Evolutionary conservation across 2,797 vertebrate species (phyloP).

Genomic region (Cuniculus paca): DNA sequence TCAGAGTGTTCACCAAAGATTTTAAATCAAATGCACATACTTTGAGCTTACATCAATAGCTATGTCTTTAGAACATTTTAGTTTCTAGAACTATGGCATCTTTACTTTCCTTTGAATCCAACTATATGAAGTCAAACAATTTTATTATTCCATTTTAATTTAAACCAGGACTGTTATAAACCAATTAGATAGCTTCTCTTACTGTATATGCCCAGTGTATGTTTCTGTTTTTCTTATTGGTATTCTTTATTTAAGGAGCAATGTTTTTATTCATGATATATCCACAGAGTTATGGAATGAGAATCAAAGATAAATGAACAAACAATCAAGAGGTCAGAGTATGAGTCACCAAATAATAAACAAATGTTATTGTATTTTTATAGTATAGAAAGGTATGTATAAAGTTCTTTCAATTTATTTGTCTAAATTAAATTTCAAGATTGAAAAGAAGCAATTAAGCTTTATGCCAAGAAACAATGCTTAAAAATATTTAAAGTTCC

Average conservation of each 20-base stretch:
- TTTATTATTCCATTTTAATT: constrained; percentile 41
- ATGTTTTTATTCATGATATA: neutral
- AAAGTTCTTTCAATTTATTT: no score
- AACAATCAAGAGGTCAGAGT: neutral
- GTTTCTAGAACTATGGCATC: neutral
- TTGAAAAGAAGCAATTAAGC: no score
- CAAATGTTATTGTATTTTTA: neutral
- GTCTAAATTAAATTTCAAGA: no score
- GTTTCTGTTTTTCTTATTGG: neutral
- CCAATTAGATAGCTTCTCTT: neutral
- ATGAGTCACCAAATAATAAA: constrained; percentile 40
- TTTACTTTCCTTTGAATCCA: constrained; percentile 52
- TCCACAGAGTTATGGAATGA: neutral
- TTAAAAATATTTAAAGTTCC: no score
- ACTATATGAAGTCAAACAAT: neutral
- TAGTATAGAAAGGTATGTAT: neutral
- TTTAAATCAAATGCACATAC: no score
- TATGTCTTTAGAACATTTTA: neutral
- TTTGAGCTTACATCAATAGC: no score
- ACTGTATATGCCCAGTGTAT: neutral
- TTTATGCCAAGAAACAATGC: no score
- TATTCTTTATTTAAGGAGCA: neutral
- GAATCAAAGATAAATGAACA: neutral
- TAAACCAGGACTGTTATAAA: neutral
- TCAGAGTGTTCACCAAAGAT: no score